These are phyloP conservation scores for Scyliorhinus canicula DNA, from an alignment of 2,797 vertebrate genomes.

Conservation along the genomic window DNA sequence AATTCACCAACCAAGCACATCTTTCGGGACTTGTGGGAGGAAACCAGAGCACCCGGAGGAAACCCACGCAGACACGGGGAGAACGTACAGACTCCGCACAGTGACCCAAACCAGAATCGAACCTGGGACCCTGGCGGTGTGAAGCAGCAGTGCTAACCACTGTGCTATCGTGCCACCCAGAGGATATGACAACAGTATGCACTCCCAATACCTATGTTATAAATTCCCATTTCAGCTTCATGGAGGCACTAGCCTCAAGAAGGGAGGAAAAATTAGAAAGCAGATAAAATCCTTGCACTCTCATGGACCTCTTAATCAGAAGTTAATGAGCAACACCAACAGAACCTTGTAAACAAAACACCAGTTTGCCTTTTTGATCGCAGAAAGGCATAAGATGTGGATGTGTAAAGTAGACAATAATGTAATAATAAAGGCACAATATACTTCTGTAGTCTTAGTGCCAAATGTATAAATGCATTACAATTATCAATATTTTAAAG, in stretches of 20 bases:
- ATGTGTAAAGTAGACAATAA: not conserved
- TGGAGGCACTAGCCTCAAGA: not conserved
- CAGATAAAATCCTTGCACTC: not conserved
- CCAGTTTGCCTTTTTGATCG: not conserved
- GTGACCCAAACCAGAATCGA: too few relatives aligned
- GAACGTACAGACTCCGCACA: too few relatives aligned
- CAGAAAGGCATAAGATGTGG: not conserved
- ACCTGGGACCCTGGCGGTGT: too few relatives aligned
- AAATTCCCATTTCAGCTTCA: not conserved
- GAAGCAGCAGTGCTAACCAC: too few relatives aligned
- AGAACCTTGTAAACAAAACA: constrained; percentile 3
- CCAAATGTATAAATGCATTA: not conserved
- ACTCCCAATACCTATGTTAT: not conserved
- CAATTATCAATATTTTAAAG: not conserved
- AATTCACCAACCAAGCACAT: too few relatives aligned
- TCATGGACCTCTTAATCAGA: not conserved
- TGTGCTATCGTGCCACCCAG: too few relatives aligned
- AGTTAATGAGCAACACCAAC: not conserved
- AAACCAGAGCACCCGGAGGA: too few relatives aligned
- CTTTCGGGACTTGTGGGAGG: too few relatives aligned
- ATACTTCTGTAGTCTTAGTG: not conserved
- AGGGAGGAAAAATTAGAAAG: not conserved
- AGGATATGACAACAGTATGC: not conserved
- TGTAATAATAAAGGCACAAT: not conserved
- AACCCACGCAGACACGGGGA: too few relatives aligned